Evolutionary conservation across 1,140 invertebrate genomes (phyloP).

Genomic region (Phocides pigmalion): DNA sequence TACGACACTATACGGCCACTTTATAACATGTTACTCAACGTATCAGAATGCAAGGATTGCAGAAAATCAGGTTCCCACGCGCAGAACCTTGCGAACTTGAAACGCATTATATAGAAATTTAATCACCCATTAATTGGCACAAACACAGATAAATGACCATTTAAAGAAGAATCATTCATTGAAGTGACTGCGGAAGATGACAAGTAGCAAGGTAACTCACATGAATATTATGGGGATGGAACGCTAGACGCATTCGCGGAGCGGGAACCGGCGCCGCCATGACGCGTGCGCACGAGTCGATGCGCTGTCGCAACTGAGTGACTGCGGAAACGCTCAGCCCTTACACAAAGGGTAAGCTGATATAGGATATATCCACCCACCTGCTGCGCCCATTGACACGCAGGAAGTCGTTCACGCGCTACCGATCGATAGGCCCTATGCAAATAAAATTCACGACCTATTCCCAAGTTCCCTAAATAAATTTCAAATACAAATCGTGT

Average conservation of each 20-base stretch:
- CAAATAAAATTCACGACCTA: neutral
- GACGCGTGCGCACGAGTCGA: slow-evolving; percentile 49
- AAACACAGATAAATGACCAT: slow-evolving; percentile 27
- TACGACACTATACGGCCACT: slow-evolving; percentile 25
- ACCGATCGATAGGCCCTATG: slow-evolving; percentile 27
- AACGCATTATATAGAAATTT: slow-evolving; percentile 32
- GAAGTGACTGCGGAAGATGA: neutral
- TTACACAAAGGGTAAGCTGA: slow-evolving; percentile 54
- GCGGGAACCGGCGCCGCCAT: slow-evolving; percentile 66
- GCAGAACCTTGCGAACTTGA: slow-evolving; percentile 36
- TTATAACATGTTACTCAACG: slow-evolving; percentile 56
- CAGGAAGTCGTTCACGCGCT: slow-evolving; percentile 41
- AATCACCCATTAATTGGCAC: slow-evolving; percentile 8
- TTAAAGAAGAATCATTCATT: slow-evolving; percentile 3
- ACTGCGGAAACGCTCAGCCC: slow-evolving; percentile 48
- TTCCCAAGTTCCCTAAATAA: neutral
- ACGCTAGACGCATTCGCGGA: slow-evolving; percentile 65
- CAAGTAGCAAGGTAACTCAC: slow-evolving; percentile 53
- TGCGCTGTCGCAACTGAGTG: slow-evolving; percentile 37
- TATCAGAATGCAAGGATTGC: slow-evolving; percentile 72
- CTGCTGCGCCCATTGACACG: slow-evolving; percentile 45
- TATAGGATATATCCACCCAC: slow-evolving; percentile 50
- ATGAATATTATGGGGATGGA: slow-evolving; percentile 74
- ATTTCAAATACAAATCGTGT: neutral
- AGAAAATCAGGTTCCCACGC: slow-evolving; percentile 71